Conservation (phyloP, 30 jellyfish, hydroid and myxozoan genomes). For the Clytia hemisphaerica region DNA sequence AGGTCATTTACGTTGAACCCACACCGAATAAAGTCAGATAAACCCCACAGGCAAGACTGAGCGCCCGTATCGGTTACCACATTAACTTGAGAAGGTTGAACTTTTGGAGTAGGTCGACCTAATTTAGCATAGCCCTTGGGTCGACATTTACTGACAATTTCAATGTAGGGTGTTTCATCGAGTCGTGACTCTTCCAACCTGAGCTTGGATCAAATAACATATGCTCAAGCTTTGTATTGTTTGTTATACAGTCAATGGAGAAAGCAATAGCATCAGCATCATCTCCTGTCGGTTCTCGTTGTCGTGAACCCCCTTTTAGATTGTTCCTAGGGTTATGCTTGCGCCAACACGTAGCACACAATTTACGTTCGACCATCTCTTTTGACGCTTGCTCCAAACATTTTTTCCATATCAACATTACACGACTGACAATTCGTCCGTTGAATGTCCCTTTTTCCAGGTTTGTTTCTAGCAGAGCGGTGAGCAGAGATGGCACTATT, state of each 20-base stretch:
- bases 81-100: constrained; percentile 1
- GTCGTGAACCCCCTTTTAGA: no score
- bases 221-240: background rate
- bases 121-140: background rate
- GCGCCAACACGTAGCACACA: no score
- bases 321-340: no score
- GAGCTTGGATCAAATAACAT: background rate
- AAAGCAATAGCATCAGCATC: background rate
- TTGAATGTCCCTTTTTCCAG: background rate
- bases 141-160: background rate
- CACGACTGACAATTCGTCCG: background rate
- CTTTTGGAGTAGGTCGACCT: background rate
- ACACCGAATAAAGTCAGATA: background rate
- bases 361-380: constrained; percentile 6
- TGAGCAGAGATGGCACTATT: no score
- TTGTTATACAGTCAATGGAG: background rate
- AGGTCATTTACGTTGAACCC: background rate
- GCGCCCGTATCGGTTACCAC: constrained; percentile 5
- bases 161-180: background rate
- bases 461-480: background rate
- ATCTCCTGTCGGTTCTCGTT: background rate
- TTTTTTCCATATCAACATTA: background rate
- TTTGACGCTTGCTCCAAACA: background rate
- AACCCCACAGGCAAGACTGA: background rate
- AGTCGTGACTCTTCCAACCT: background rate